These are phyloP conservation scores for Neosalanx taihuensis DNA, from an alignment of 2,797 vertebrate species.

Conservation along the genomic window DNA sequence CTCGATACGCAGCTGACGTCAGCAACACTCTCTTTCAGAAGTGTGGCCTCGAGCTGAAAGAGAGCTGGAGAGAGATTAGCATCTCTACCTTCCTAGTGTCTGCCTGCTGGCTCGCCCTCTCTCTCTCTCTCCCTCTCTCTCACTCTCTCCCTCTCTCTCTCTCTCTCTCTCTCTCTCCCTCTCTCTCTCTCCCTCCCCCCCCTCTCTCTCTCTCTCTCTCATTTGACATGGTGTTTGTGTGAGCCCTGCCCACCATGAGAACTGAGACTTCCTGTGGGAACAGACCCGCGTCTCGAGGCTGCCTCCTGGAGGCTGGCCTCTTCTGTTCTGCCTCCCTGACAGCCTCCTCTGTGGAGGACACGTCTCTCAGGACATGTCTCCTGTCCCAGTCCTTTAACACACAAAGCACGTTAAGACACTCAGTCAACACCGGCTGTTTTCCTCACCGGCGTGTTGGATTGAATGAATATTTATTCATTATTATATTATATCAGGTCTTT, in stretches of 20 bases:
- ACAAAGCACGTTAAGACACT: neutral
- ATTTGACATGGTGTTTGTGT: neutral
- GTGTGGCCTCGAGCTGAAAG: neutral
- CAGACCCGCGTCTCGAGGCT: conserved; percentile 21
- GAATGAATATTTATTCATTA: too few species aligned
- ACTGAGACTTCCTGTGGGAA: conserved; percentile 13
- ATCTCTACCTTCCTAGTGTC: conserved; percentile 14
- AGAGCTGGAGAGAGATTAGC: conserved; percentile 16
- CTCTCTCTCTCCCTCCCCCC: too few species aligned
- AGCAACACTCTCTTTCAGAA: conserved; percentile 8
- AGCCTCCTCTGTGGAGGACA: conserved; percentile 42
- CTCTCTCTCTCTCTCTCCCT: neutral
- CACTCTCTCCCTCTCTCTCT: conserved; percentile 4
- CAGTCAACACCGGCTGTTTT: neutral
- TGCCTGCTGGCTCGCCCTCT: neutral
- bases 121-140: conserved; percentile 5
- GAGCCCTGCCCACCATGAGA: neutral
- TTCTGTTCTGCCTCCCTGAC: conserved; percentile 29
- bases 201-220: neutral
- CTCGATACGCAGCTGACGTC: conserved; percentile 5
- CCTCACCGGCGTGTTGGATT: neutral
- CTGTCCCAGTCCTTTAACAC: conserved; percentile 18
- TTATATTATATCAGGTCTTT: neutral
- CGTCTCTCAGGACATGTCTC: conserved; percentile 36
- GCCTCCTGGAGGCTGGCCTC: conserved; percentile 36